Base-by-base conservation (phyloP, 2,113 vertebrate genomes). In the Amblyornis subalaris region DNA sequence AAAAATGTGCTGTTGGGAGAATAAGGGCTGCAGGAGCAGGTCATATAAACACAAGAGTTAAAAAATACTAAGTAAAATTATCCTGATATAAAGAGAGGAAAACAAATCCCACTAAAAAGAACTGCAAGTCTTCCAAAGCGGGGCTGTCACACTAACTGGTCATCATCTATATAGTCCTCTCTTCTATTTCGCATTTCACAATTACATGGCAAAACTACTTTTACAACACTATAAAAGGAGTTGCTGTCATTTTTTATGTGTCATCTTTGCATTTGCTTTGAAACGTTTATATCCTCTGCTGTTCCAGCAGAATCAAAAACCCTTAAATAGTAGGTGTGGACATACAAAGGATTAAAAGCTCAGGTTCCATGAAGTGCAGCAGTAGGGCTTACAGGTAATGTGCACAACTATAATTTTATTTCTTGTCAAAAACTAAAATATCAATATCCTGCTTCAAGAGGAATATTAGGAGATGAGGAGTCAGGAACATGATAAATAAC, bases 401-500 rank as follows among this genome's bases (percentile, higher is more conserved):
- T 87, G 12, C 48, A 29, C n/a, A 80, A 44, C 53, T 55, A 1
- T 11, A 9, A 81, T 33, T 57, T 40, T 17, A 51, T 50, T 88
- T 91, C 57, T 71, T 44, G 21, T 72, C 31, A 93, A 81, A 85
- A 70, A 10, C 24, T 38, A 55, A 74, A 78, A 20, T 12, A 73
- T 10, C 24, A 44, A 22, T 50, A 57, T 51, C 36, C 11, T 57
- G 26, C 75, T 53, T 76, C 44, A 61, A 44, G 61, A 71, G 10
- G 7, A 69, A 67, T 31, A 54, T 21, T 44, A 38, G 19, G 29
- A 79, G 35, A 40, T 8, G 28, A 73, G 31, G 58, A 45, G 19
- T 40, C 35, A 21, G 28, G 44, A 54, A 48, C 26, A 25, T 1
- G 12, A 18, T 3, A 57, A 60, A 10, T 8, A 19, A 45, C 0